Evolutionary conservation across 2,797 vertebrate genomes (phyloP).

Genomic region (Xyrichtys novacula): DNA sequence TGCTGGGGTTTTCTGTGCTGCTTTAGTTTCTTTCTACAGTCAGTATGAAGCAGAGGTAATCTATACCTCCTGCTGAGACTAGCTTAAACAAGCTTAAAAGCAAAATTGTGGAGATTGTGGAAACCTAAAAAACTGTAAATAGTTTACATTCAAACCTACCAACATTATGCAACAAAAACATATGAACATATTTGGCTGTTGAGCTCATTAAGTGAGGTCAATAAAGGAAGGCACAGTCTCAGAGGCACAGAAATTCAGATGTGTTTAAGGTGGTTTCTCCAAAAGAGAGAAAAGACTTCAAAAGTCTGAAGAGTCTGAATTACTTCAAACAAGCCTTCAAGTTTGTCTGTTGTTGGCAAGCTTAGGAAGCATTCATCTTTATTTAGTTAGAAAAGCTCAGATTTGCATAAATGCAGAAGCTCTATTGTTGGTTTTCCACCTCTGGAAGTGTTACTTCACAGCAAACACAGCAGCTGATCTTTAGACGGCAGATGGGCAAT

Average conservation of each 20-base stretch:
- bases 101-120: too few relatives aligned
- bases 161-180: too few relatives aligned
- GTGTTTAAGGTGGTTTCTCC: neutral
- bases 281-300: neutral
- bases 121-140: too few relatives aligned
- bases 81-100: neutral
- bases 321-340: neutral
- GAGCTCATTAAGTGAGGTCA: too few relatives aligned
- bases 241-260: too few relatives aligned
- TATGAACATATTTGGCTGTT: too few relatives aligned
- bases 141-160: too few relatives aligned
- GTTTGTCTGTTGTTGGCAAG: neutral
- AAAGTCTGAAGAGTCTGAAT: neutral
- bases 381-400: neutral
- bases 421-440: neutral
- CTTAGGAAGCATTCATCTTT: neutral
- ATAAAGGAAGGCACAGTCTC: too few relatives aligned
- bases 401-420: neutral
- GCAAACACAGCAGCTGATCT: conserved; percentile 15
- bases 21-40: neutral
- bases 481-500: conserved; percentile 14
- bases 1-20: neutral
- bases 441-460: conserved; percentile 3
- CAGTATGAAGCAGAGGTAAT: neutral
- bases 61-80: neutral